phyloP scores from a whole-genome alignment of 64 coral and sea anemone genomes.

The Catalaphyllia jardinei region DNA sequence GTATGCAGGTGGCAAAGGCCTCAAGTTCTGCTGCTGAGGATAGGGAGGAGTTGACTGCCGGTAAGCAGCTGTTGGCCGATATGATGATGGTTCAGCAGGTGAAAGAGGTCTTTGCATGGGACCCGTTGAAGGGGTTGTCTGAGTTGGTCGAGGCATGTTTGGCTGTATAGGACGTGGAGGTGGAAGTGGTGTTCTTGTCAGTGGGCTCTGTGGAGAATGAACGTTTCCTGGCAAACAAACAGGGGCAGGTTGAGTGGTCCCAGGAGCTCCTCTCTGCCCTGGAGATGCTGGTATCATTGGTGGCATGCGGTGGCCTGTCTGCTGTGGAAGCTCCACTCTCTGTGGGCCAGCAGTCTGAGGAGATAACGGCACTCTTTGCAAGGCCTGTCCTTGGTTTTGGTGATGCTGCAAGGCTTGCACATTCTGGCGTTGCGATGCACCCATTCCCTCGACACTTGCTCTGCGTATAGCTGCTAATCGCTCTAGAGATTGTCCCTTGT shows the following conservation, averaged over 20 bases:
- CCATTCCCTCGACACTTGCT: not conserved
- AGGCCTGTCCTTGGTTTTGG: not conserved
- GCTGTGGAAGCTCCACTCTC: not conserved
- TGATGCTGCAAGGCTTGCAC: conserved; percentile 2
- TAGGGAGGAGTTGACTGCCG: conserved; percentile 7
- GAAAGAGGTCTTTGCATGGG: conserved; percentile 30
- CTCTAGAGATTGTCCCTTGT: conserved; percentile 8
- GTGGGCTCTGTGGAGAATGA: not conserved
- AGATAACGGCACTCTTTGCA: conserved; percentile 19
- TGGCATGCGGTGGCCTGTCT: not conserved
- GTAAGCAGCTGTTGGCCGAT: conserved; percentile 9
- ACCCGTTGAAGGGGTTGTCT: conserved; percentile 18
- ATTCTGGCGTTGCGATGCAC: not conserved
- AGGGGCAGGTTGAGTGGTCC: not conserved
- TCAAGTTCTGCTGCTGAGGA: conserved; percentile 28
- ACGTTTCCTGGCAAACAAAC: not conserved
- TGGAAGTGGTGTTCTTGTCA: not conserved
- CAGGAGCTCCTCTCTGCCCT: not conserved
- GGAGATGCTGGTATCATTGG: not conserved
- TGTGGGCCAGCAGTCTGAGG: not conserved
- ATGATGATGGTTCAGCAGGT: not conserved
- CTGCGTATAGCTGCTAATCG: not conserved
- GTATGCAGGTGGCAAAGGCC: conserved; percentile 23
- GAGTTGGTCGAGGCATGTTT: not conserved
- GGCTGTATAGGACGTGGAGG: conserved; percentile 10